A percentile compares a stretch with the other conserved stretches of the same genome.
phyloP scores from a whole-genome alignment of 2,797 vertebrate genomes.

The Clarias fuscus region DNA sequence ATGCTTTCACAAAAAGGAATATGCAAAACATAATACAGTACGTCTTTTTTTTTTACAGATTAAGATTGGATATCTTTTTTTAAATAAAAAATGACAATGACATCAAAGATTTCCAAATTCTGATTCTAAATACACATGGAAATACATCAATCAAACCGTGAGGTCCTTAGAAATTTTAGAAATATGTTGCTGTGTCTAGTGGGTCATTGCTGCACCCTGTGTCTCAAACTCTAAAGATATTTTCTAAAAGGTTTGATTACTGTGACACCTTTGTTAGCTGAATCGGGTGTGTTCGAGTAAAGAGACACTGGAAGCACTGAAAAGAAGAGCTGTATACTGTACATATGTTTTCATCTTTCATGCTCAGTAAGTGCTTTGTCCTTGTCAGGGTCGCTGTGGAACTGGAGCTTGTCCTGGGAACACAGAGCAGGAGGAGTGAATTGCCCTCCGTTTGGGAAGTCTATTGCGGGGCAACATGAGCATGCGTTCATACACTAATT shows the following conservation, averaged over 20 bases:
- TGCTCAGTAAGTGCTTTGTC: not conserved
- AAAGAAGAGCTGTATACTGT: not conserved
- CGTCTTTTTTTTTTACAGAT: not conserved
- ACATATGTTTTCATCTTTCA: not conserved
- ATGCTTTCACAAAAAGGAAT: not conserved
- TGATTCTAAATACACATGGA: not conserved
- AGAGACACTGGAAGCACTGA: not conserved
- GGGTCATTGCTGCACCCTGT: not conserved
- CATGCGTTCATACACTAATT: not conserved
- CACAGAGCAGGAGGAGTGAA: not conserved
- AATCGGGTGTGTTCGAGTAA: not conserved
- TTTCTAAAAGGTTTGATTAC: not conserved
- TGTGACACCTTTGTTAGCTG: not conserved
- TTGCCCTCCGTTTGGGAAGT: not conserved
- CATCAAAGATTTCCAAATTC: too few species aligned
- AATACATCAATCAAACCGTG: not conserved
- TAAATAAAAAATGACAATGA: not conserved
- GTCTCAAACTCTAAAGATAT: not conserved
- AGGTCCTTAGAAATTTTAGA: not conserved
- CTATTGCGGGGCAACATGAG: not conserved
- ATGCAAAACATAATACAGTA: too few species aligned
- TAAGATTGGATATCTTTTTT: not conserved
- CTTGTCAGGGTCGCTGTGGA: conserved; percentile 8
- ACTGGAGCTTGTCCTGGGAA: conserved; percentile 11
- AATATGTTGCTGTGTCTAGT: not conserved